These are phyloP conservation scores for Andrena praecox DNA, from an alignment of 2,888 invertebrate genomes.

Conservation along the genomic window DNA sequence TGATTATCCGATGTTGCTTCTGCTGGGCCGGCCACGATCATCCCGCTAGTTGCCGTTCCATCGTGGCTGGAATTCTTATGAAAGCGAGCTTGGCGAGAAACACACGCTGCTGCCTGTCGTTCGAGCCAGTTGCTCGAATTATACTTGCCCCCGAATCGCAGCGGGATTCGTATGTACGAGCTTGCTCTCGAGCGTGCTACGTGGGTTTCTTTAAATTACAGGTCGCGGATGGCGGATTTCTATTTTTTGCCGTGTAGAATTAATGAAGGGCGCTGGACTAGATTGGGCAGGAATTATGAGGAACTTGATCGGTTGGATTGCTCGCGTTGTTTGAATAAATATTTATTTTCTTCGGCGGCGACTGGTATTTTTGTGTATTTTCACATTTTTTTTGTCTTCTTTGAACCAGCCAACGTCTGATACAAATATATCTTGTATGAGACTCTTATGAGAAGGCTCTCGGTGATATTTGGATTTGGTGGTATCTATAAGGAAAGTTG, in stretches of 20 bases:
- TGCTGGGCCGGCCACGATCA: constrained; percentile 27
- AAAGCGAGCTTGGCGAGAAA: constrained; percentile 24
- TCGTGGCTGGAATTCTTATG: constrained; percentile 51
- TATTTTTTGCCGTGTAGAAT: constrained; percentile 7
- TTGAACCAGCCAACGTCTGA: too few species aligned
- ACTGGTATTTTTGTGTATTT: not conserved
- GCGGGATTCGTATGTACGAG: not conserved
- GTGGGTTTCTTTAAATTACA: constrained; percentile 45
- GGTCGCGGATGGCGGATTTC: not conserved
- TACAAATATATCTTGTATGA: too few species aligned
- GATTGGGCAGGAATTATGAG: not conserved
- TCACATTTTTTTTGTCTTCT: too few species aligned
- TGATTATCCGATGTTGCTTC: constrained; percentile 52
- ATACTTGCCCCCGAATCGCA: not conserved
- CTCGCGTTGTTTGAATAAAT: constrained; percentile 1
- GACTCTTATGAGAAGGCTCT: too few species aligned
- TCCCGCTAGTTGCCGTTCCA: constrained; percentile 26
- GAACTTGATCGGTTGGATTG: not conserved
- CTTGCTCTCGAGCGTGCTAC: not conserved
- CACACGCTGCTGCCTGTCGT: constrained; percentile 16
- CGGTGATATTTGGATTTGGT: too few species aligned
- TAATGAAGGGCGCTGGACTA: constrained; percentile 28
- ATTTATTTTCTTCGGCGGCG: not conserved
- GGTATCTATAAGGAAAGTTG: too few species aligned
- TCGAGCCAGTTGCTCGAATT: constrained; percentile 7